These are phyloP conservation scores for Apamea crenata DNA, from an alignment of 2,888 invertebrate species.

Conservation along the genomic window DNA sequence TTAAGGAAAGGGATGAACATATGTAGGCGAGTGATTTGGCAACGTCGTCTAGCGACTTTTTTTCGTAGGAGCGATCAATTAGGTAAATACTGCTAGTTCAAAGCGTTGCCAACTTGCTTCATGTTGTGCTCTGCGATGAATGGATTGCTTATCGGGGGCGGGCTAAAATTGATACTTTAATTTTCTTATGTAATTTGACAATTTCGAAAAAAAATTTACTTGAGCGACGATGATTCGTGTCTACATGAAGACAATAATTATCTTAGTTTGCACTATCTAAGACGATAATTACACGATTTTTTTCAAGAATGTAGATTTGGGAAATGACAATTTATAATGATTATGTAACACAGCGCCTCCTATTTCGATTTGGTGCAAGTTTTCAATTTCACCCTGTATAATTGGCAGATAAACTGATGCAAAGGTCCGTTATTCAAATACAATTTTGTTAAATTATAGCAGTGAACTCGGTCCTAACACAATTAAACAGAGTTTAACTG, in stretches of 20 bases:
- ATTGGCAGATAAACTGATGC: neutral
- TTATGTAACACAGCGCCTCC: neutral
- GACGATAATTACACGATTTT: neutral
- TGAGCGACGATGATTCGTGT: neutral
- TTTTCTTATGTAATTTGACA: neutral
- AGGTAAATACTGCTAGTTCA: neutral
- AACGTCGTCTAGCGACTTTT: too few species aligned
- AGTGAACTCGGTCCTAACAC: slow-evolving; percentile 34
- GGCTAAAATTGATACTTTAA: neutral
- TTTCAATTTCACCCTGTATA: neutral
- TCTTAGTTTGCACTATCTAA: neutral
- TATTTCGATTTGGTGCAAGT: neutral
- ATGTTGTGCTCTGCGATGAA: neutral
- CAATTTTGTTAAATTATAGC: slow-evolving; percentile 15
- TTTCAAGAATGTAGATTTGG: neutral
- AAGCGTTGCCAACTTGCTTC: neutral
- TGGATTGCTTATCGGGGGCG: neutral
- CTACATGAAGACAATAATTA: neutral
- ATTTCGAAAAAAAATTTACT: neutral
- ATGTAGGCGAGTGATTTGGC: too few species aligned
- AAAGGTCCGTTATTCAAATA: slow-evolving; percentile 18
- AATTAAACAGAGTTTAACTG: slow-evolving; percentile 45
- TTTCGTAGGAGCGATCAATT: neutral
- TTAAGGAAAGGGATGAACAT: too few species aligned
- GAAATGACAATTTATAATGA: neutral